These are phyloP conservation scores for Seriola dumerili DNA, from an alignment of 2,113 vertebrate species.

Conservation along the genomic window DNA sequence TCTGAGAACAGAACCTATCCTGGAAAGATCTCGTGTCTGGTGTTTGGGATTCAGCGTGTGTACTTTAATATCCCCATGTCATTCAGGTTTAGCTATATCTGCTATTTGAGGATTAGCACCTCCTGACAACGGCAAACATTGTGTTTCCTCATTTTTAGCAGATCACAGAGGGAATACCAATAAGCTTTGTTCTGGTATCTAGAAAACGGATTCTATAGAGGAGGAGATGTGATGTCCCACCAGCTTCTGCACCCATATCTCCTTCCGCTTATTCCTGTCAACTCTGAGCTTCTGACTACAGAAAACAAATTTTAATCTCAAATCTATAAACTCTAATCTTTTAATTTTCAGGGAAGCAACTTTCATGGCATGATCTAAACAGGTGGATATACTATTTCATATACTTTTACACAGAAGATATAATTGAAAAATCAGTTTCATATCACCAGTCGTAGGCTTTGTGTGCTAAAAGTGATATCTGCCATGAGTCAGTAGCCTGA, in stretches of 20 bases:
- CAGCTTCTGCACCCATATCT: slow-evolving; percentile 14
- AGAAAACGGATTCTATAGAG: slow-evolving; percentile 21
- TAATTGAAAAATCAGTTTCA: neutral
- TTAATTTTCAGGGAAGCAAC: neutral
- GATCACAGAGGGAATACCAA: slow-evolving; percentile 61
- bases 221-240: slow-evolving; percentile 4
- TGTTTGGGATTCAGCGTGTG: slow-evolving; percentile 63
- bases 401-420: neutral
- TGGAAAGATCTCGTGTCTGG: slow-evolving; percentile 45
- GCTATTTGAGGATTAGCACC: slow-evolving; percentile 73
- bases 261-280: neutral
- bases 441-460: slow-evolving; percentile 1
- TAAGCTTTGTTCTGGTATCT: slow-evolving; percentile 35
- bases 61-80: slow-evolving; percentile 68
- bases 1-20: slow-evolving; percentile 44
- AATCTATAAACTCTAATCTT: neutral
- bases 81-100: slow-evolving; percentile 70
- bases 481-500: slow-evolving; percentile 39
- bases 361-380: neutral
- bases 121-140: slow-evolving; percentile 73
- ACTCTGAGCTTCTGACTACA: slow-evolving; percentile 2
- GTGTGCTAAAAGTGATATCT: slow-evolving; percentile 37
- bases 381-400: slow-evolving; percentile 1
- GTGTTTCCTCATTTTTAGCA: slow-evolving; percentile 70
- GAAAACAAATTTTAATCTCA: neutral